Evolutionary conservation across 2,113 vertebrate genomes (phyloP).

Genomic region (Tyto alba): DNA sequence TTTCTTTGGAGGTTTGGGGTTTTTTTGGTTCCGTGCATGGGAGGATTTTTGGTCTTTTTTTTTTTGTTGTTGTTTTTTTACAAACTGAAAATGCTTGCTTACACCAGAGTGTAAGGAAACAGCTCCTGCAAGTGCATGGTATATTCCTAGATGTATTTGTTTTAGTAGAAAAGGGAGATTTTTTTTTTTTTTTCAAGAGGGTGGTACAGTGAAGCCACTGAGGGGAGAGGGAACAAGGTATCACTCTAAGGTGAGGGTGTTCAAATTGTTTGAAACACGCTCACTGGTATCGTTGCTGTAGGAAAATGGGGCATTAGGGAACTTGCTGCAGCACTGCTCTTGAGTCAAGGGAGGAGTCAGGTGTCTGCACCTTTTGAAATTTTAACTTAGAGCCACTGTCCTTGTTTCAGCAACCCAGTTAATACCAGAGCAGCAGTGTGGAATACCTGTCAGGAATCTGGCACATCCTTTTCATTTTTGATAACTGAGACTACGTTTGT

Average conservation of each 20-base stretch:
- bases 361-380: background rate
- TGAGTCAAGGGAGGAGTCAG: background rate
- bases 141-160: background rate
- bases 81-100: background rate
- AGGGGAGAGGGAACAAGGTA: background rate
- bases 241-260: rapidly evolving
- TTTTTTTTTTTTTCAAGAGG: background rate
- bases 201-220: background rate
- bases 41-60: background rate
- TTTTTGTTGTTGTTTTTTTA: background rate
- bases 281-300: rapidly evolving
- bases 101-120: background rate
- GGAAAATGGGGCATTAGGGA: background rate
- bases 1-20: background rate
- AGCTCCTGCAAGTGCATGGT: background rate
- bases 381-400: background rate
- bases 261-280: rapidly evolving
- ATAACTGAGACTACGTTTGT: background rate
- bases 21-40: background rate
- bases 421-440: background rate
- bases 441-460: background rate
- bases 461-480: background rate
- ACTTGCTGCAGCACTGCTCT: background rate
- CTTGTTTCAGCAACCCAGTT: background rate
- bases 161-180: background rate